A percentile compares a stretch with the other conserved stretches of the same genome.
Evolutionary conservation across 1,140 invertebrate species (phyloP).

Genomic region (Trypoxylus dichotomus): DNA sequence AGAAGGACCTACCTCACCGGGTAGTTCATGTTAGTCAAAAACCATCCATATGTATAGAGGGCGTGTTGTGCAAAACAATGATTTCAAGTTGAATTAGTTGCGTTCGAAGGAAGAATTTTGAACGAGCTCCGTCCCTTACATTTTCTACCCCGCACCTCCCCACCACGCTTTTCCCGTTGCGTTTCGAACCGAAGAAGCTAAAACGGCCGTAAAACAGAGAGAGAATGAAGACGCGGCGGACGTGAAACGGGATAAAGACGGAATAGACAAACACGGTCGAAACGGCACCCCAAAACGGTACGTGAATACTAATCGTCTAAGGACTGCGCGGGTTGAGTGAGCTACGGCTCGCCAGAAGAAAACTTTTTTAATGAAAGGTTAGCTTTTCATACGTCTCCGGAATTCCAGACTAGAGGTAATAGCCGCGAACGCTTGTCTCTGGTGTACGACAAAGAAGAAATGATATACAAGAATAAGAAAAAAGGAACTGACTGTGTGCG

Average conservation of each 20-base stretch:
- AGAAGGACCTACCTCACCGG: not conserved
- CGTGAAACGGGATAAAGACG: not conserved
- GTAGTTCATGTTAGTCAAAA: slow-evolving; percentile 8
- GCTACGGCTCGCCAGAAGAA: not conserved
- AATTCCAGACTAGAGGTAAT: not conserved
- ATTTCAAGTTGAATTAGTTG: slow-evolving; percentile 52
- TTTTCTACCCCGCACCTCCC: not conserved
- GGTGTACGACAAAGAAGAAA: not conserved
- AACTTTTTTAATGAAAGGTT: slow-evolving; percentile 26
- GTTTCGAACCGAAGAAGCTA: slow-evolving; percentile 44
- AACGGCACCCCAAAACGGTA: not conserved
- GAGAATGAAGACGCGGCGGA: not conserved
- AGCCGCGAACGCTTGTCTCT: not conserved
- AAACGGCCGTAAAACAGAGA: slow-evolving; percentile 43
- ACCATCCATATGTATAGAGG: not conserved
- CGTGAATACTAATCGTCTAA: slow-evolving; percentile 7
- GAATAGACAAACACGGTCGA: not conserved
- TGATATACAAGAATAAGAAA: not conserved
- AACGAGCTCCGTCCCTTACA: slow-evolving; percentile 44
- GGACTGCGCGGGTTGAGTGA: not conserved
- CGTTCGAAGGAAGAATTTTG: slow-evolving; percentile 51
- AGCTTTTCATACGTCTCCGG: slow-evolving; percentile 16
- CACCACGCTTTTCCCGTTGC: not conserved
- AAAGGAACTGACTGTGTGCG: not conserved
- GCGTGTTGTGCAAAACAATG: slow-evolving; percentile 45